Evolutionary conservation across 1,140 invertebrate species (phyloP).

Genomic region (Mamestra configurata): DNA sequence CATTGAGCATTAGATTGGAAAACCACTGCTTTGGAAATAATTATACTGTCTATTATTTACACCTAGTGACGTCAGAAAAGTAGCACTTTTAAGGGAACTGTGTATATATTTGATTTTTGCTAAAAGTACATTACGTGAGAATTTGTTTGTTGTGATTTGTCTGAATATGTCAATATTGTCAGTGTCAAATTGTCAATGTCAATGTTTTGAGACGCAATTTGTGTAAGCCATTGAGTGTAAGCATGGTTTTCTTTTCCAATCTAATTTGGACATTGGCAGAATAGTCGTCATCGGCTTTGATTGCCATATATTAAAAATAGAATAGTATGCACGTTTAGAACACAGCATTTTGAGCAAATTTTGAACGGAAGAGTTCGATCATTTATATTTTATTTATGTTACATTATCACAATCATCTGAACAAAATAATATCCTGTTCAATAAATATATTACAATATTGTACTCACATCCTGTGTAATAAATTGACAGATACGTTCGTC

Average conservation of each 20-base stretch:
- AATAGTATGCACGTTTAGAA: too few relatives aligned
- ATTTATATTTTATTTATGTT: too few relatives aligned
- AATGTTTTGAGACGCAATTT: too few relatives aligned
- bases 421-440: too few relatives aligned
- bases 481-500: constrained; percentile 78
- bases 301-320: too few relatives aligned
- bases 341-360: too few relatives aligned
- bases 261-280: too few relatives aligned
- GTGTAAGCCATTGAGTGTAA: too few relatives aligned
- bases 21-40: background rate
- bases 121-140: background rate
- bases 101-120: background rate
- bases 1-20: constrained; percentile 12
- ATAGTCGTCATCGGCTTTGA: too few relatives aligned
- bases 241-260: too few relatives aligned
- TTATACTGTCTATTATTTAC: background rate
- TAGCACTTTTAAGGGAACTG: background rate
- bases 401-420: too few relatives aligned
- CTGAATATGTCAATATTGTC: background rate
- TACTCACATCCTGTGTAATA: constrained; percentile 80
- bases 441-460: background rate
- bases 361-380: too few relatives aligned
- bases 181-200: background rate
- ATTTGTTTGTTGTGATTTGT: background rate
- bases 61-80: background rate